phyloP scores from a whole-genome alignment of 1,140 invertebrate genomes.

The Drosophila yakuba region DNA sequence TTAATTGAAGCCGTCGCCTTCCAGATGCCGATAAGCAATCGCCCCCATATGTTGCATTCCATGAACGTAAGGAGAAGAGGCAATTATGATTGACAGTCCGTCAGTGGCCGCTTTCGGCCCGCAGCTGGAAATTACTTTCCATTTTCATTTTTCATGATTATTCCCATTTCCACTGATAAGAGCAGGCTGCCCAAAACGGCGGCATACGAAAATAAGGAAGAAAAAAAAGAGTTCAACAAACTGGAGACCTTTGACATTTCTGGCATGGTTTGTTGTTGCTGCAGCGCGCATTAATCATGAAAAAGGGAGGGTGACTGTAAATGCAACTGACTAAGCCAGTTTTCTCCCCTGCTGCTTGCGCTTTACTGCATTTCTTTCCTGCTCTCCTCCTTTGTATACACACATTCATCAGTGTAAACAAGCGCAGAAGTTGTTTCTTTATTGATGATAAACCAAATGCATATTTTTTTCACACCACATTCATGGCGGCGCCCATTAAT shows the following conservation, averaged over 20 bases:
- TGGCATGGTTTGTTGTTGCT: slow-evolving; percentile 29
- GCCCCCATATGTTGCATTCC: slow-evolving; percentile 68
- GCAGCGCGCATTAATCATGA: slow-evolving; percentile 70
- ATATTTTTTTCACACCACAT: slow-evolving; percentile 77
- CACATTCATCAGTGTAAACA: slow-evolving; percentile 74
- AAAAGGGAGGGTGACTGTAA: slow-evolving; percentile 48
- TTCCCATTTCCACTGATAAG: slow-evolving; percentile 64
- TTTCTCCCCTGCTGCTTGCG: slow-evolving; percentile 17
- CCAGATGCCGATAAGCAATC: slow-evolving; percentile 49
- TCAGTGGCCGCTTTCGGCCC: slow-evolving; percentile 37
- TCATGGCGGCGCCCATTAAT: slow-evolving; percentile 68
- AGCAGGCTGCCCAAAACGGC: slow-evolving; percentile 9
- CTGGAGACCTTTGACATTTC: slow-evolving; percentile 74
- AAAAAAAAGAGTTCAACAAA: slow-evolving; percentile 62
- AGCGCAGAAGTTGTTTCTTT: slow-evolving; percentile 59
- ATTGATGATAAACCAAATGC: slow-evolving; percentile 77
- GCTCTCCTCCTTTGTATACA: slow-evolving; percentile 47
- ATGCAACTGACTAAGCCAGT: slow-evolving; percentile 53
- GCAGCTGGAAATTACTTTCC: slow-evolving; percentile 52
- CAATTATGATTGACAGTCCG: slow-evolving; percentile 78
- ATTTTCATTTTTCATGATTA: slow-evolving; percentile 70
- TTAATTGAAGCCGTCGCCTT: slow-evolving; percentile 69
- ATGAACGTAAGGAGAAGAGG: slow-evolving; percentile 25
- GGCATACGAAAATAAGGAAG: too few species aligned
- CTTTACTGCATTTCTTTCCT: slow-evolving; percentile 24